Percentiles rank a stretch among this genome's conserved stretches.
Evolutionary conservation across 2,113 vertebrate species (phyloP).

Genomic region (Oostethus manadensis): DNA sequence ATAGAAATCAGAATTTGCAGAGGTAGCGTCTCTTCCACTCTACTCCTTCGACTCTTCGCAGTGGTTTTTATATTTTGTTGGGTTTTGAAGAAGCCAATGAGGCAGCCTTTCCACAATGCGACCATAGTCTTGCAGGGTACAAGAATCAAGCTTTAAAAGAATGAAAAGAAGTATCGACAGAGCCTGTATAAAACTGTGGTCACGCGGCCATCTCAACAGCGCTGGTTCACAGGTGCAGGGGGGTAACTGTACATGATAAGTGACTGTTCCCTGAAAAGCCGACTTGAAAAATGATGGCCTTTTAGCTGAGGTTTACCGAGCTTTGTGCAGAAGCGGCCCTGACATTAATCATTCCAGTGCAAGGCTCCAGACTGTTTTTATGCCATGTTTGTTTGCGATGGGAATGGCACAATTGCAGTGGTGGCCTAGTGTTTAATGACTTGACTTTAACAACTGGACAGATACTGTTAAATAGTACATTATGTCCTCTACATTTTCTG

Average conservation of each 20-base stretch:
- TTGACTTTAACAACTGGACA: too few relatives aligned
- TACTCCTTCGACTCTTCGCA: background rate
- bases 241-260: constrained; percentile 54
- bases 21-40: background rate
- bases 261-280: constrained; percentile 32
- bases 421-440: too few relatives aligned
- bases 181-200: constrained; percentile 28
- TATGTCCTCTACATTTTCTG: too few relatives aligned
- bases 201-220: constrained; percentile 39
- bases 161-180: constrained; percentile 35
- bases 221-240: constrained; percentile 33
- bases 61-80: constrained; percentile 21
- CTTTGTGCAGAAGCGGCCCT: constrained; percentile 29
- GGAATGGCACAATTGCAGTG: too few relatives aligned
- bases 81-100: constrained; percentile 17
- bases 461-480: too few relatives aligned
- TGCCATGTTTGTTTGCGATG: constrained; percentile 17
- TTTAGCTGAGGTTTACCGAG: constrained; percentile 51
- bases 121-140: constrained; percentile 36
- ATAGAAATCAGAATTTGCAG: constrained; percentile 1
- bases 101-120: constrained; percentile 38
- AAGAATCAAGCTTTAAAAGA: constrained; percentile 35
- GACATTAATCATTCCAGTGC: constrained; percentile 49
- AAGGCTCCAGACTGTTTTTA: constrained; percentile 19
- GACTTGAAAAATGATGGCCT: constrained; percentile 56